Evolutionary conservation across 1,140 invertebrate genomes (phyloP).

Genomic region (Zeugodacus cucurbitae): DNA sequence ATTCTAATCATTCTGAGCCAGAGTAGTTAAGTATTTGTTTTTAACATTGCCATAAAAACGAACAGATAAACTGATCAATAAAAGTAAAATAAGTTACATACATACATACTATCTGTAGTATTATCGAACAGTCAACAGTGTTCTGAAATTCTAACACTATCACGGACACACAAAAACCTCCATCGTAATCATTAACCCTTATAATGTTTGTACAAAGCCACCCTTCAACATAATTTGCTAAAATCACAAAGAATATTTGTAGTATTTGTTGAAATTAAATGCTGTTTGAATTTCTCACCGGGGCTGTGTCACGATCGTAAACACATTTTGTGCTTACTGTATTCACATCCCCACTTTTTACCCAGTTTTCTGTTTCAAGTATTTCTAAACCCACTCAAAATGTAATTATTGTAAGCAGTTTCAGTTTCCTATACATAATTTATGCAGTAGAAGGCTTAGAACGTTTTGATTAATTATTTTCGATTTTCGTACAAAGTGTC

Average conservation of each 20-base stretch:
- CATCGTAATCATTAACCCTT: neutral
- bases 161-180: neutral
- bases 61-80: too few relatives aligned
- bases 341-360: neutral
- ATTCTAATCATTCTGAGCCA: too few relatives aligned
- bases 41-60: too few relatives aligned
- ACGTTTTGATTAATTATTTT: neutral
- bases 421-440: neutral
- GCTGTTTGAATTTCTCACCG: slow-evolving; percentile 12
- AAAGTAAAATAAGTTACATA: too few relatives aligned
- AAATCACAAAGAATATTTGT: neutral
- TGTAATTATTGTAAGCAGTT: slow-evolving; percentile 3
- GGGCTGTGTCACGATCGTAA: neutral
- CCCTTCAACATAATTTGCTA: neutral
- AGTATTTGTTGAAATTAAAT: slow-evolving; percentile 32
- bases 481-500: neutral
- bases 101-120: too few relatives aligned
- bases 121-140: too few relatives aligned
- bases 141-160: neutral
- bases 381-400: neutral
- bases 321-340: slow-evolving; percentile 20
- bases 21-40: too few relatives aligned
- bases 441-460: slow-evolving; percentile 17
- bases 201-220: neutral
- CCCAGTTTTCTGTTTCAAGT: neutral